phyloP scores from a whole-genome alignment of 2,113 vertebrate species.

The Pseudorectes ferrugineus region DNA sequence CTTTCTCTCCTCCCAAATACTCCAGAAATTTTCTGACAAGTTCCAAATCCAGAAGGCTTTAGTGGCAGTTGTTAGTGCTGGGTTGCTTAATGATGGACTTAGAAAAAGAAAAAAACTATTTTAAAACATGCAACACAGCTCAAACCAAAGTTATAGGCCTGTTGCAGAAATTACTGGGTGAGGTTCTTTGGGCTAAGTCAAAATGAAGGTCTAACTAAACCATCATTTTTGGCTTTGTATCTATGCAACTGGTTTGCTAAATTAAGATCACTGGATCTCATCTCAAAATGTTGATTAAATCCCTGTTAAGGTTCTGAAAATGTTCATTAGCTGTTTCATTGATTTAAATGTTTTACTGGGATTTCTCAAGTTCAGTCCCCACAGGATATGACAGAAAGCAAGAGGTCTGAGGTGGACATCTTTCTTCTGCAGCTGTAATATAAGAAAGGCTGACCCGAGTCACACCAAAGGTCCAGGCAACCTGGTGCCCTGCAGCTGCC shows the following conservation, averaged over 20 bases:
- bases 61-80: neutral
- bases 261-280: slow-evolving; percentile 4
- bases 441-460: neutral
- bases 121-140: neutral
- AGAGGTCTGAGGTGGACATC: neutral
- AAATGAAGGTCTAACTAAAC: neutral
- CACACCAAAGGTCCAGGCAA: neutral
- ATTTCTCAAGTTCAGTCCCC: neutral
- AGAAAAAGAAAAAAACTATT: slow-evolving; percentile 24
- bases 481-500: neutral
- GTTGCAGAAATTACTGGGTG: slow-evolving; percentile 55
- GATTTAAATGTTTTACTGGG: neutral
- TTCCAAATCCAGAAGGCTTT: neutral
- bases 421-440: neutral
- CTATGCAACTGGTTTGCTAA: slow-evolving; percentile 13
- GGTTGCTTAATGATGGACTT: slow-evolving; percentile 10
- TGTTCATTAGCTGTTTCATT: neutral
- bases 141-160: slow-evolving; percentile 54
- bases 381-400: neutral
- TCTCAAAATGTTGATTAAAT: neutral
- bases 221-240: neutral
- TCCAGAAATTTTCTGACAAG: neutral
- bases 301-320: neutral
- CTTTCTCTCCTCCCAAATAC: neutral
- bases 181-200: slow-evolving; percentile 23